Evolutionary conservation across 2,797 vertebrate genomes (phyloP).

Genomic region (Leptoclinus maculatus): DNA sequence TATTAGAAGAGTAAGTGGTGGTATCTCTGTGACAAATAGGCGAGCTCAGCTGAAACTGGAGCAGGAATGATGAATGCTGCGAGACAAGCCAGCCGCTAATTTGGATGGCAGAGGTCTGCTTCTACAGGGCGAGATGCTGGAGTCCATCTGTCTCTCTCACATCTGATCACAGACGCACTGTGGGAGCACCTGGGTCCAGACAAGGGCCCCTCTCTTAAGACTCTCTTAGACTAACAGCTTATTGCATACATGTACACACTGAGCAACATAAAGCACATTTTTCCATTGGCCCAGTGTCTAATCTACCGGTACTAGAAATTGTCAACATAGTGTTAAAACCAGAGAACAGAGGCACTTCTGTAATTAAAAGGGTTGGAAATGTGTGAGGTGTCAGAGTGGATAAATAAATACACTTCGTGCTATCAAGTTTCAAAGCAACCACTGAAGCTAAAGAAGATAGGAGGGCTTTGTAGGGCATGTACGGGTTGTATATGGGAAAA

Average conservation of each 20-base stretch:
- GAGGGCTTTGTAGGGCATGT: constrained; percentile 24
- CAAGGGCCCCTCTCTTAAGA: constrained; percentile 17
- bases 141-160: constrained; percentile 66
- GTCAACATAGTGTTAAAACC: constrained; percentile 6
- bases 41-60: constrained; percentile 66
- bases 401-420: constrained; percentile 29
- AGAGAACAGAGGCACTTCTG: neutral
- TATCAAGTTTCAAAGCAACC: constrained; percentile 38
- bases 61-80: constrained; percentile 75
- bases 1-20: constrained; percentile 66
- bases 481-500: constrained; percentile 13
- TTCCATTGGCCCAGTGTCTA: constrained; percentile 1
- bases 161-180: constrained; percentile 57
- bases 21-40: constrained; percentile 68
- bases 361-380: constrained; percentile 19
- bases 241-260: neutral
- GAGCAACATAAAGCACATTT: constrained; percentile 4
- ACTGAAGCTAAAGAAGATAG: constrained; percentile 24
- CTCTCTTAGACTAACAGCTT: constrained; percentile 26
- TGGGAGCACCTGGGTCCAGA: constrained; percentile 63
- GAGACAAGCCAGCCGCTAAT: constrained; percentile 58
- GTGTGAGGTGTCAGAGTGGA: neutral
- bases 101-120: constrained; percentile 68
- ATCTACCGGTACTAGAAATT: neutral
- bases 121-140: constrained; percentile 42